A percentile compares a stretch with the other conserved stretches of the same genome.
These are phyloP conservation scores for Danaus melanippus DNA, from an alignment of 1,140 invertebrate genomes.

Conservation along the genomic window DNA sequence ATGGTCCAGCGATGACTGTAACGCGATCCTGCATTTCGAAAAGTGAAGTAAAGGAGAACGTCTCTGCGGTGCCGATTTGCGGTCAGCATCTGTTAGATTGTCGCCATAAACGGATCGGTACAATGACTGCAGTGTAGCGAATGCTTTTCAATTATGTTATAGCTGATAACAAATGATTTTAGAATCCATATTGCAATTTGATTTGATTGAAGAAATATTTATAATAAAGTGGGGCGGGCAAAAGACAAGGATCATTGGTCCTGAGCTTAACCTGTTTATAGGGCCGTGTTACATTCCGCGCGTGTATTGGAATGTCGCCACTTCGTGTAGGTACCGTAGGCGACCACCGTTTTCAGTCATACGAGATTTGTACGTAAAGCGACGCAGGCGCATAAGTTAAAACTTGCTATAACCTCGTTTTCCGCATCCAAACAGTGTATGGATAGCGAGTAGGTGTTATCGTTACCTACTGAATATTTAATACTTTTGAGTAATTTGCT, in stretches of 20 bases:
- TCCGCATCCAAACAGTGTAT: slow-evolving; percentile 41
- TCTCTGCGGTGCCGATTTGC: slow-evolving; percentile 49
- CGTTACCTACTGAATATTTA: slow-evolving; percentile 34
- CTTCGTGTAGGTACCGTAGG: slow-evolving; percentile 58
- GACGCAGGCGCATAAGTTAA: slow-evolving; percentile 41
- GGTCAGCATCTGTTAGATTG: slow-evolving; percentile 58
- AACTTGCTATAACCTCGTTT: slow-evolving; percentile 42
- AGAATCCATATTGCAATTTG: slow-evolving; percentile 18
- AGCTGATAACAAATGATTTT: too few relatives aligned
- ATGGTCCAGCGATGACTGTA: slow-evolving; percentile 69
- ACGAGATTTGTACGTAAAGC: slow-evolving; percentile 60
- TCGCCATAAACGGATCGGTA: slow-evolving; percentile 48
- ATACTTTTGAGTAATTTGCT: slow-evolving; percentile 20
- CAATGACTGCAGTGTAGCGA: slow-evolving; percentile 42
- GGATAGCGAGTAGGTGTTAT: slow-evolving; percentile 45
- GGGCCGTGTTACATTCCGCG: slow-evolving; percentile 58
- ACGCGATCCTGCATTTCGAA: slow-evolving; percentile 65
- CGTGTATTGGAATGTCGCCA: slow-evolving; percentile 63
- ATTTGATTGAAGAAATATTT: slow-evolving; percentile 31
- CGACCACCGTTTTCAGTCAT: slow-evolving; percentile 50
- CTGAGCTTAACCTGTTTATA: slow-evolving; percentile 60
- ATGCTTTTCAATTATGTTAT: slow-evolving; percentile 27
- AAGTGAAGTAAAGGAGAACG: slow-evolving; percentile 64
- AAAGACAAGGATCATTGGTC: slow-evolving; percentile 45
- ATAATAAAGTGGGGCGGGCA: slow-evolving; percentile 40